These are phyloP conservation scores for Listronotus oregonensis DNA, from an alignment of 1,140 invertebrate genomes.

Conservation along the genomic window DNA sequence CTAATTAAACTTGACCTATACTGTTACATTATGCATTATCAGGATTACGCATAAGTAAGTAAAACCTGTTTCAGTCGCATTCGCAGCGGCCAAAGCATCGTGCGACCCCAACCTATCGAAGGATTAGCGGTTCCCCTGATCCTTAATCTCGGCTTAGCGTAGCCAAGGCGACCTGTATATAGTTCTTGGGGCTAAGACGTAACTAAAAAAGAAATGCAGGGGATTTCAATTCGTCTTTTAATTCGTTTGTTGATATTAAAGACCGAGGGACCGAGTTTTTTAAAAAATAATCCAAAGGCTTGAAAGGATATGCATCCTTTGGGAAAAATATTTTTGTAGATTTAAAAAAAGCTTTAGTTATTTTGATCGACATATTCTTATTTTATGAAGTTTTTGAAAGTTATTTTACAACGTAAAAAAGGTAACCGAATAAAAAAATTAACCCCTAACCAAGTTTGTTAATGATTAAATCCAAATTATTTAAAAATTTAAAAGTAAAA, in stretches of 20 bases:
- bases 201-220: slow-evolving; percentile 19
- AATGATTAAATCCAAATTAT: too few species aligned
- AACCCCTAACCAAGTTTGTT: too few species aligned
- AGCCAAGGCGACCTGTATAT: slow-evolving; percentile 46
- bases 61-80: slow-evolving; percentile 49
- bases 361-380: too few species aligned
- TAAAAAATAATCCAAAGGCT: too few species aligned
- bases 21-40: slow-evolving; percentile 41
- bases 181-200: slow-evolving; percentile 11
- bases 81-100: slow-evolving; percentile 38
- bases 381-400: too few species aligned
- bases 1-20: too few species aligned
- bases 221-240: slow-evolving; percentile 23
- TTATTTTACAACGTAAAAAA: too few species aligned
- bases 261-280: neutral
- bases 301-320: too few species aligned
- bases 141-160: slow-evolving; percentile 42
- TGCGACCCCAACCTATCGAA: slow-evolving; percentile 50
- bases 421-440: too few species aligned
- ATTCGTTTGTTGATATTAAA: slow-evolving; percentile 28
- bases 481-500: too few species aligned
- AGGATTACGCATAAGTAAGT: slow-evolving; percentile 47
- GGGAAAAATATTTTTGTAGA: too few species aligned
- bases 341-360: too few species aligned
- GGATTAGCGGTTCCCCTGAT: slow-evolving; percentile 50